Conservation (phyloP, 2,888 invertebrate species). For the Tryphoninae sp. region DNA sequence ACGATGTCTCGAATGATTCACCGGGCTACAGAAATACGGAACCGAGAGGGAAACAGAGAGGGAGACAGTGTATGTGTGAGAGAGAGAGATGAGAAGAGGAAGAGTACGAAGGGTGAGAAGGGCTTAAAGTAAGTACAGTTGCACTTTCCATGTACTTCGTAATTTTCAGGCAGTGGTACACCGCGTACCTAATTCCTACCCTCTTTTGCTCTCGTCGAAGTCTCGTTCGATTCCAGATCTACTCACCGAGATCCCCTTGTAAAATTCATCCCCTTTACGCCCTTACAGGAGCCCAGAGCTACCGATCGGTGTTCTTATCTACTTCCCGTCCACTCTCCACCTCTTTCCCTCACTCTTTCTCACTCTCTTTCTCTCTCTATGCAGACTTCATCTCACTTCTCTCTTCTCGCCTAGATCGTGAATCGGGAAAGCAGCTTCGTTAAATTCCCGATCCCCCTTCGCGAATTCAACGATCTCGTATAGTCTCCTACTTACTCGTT, state of each 20-base stretch:
- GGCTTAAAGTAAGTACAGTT: background rate
- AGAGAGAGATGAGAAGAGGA: background rate
- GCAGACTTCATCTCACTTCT: slow-evolving; percentile 35
- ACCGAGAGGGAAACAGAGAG: background rate
- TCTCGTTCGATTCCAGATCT: slow-evolving; percentile 37
- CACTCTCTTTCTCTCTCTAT: background rate
- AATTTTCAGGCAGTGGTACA: slow-evolving; percentile 49
- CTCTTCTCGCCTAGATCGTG: slow-evolving; percentile 39
- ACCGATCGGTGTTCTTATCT: background rate
- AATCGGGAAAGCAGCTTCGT: slow-evolving; percentile 59
- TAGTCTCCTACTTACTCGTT: slow-evolving; percentile 24
- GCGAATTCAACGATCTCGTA: background rate
- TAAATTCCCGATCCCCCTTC: slow-evolving; percentile 41
- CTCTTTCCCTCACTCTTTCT: background rate
- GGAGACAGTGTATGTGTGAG: no score
- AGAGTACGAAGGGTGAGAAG: background rate
- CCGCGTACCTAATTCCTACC: slow-evolving; percentile 36
- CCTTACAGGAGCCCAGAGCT: background rate
- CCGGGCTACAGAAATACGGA: background rate
- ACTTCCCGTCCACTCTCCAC: background rate
- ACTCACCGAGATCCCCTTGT: slow-evolving; percentile 18
- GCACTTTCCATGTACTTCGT: slow-evolving; percentile 24
- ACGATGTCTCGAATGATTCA: slow-evolving; percentile 8
- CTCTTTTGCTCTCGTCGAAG: slow-evolving; percentile 25
- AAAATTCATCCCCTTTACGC: slow-evolving; percentile 13